A percentile compares a stretch with the other conserved stretches of the same genome.
These are phyloP conservation scores for Rousettus leschenaultii DNA, from an alignment of 2,113 vertebrate species.

Conservation along the genomic window DNA sequence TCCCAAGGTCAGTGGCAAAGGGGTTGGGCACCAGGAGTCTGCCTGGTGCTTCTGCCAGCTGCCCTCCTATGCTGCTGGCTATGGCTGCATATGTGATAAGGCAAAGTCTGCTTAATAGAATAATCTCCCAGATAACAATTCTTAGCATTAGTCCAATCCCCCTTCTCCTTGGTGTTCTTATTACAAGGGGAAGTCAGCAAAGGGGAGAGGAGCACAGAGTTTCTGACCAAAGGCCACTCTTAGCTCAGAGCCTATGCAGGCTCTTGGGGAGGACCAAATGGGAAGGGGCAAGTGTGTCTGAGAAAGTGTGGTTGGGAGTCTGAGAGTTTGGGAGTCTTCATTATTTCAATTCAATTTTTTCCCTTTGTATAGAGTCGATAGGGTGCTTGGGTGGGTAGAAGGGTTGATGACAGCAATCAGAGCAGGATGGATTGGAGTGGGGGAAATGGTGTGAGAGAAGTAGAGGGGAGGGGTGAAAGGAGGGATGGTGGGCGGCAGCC, in stretches of 20 bases:
- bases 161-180: background rate
- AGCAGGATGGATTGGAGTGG: background rate
- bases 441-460: background rate
- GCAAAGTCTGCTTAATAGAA: background rate
- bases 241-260: background rate
- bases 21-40: background rate
- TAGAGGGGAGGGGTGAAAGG: background rate
- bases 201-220: background rate
- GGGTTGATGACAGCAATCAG: background rate
- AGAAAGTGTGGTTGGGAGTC: background rate
- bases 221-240: background rate
- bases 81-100: background rate
- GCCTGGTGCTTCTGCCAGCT: background rate
- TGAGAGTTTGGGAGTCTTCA: background rate
- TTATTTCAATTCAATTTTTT: background rate
- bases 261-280: background rate
- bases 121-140: background rate
- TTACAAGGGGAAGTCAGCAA: background rate
- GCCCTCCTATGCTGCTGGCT: background rate
- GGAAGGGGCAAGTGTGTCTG: background rate
- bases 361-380: background rate
- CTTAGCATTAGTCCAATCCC: background rate
- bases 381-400: background rate
- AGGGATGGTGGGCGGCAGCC: background rate
- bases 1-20: background rate